Base-by-base conservation (phyloP, 2,797 vertebrate species). In the Poecilia wingei region DNA sequence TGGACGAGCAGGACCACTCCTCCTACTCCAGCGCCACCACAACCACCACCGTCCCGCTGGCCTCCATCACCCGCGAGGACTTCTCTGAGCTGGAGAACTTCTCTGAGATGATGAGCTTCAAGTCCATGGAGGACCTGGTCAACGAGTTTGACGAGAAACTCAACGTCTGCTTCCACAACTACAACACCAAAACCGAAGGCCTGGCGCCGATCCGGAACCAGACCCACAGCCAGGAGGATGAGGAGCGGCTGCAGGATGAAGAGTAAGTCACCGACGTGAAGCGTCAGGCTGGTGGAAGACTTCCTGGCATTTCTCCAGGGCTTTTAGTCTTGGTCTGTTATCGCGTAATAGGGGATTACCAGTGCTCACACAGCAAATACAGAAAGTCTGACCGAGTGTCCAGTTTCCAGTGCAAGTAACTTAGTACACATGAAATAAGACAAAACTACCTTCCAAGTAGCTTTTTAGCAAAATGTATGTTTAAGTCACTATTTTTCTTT, bases 31-130 rank as follows among this genome's bases (percentile, higher is more conserved):
- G n/a, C 78, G 70, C 91, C 77, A 55, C 77, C 87, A 53, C 83
- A n/a, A 82, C 81, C 83, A 79, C 88, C 82, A 92, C 89, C 31
- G 55, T 93, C 57, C 92, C 95, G 0, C 90, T 95, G 79, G 86
- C 88, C 47, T 91, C 96, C 66, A 93, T 96, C 88, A 93, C 88
- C 79, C 93, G 97, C 0, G 97, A 98, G 85, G 97, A 98, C 86
- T 97, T 98, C 92, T 97, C 97, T 0, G 97, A 98, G 95, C 94
- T 98, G 82, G 97, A 98, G 93, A 98, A 98, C 95, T 98, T 98
- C 95, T 98, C 97, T 0, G 97, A 98, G 93, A 98, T 98, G 93
- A 98, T 98, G 95, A 98, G 97, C 93, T 98, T 98, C 94, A 98
- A 98, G 94, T 98, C 97, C 66, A 98, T 98, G 97, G 97, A 98